Base-by-base conservation (phyloP, 2,113 vertebrate species). In the Rhagologus leucostigma region DNA sequence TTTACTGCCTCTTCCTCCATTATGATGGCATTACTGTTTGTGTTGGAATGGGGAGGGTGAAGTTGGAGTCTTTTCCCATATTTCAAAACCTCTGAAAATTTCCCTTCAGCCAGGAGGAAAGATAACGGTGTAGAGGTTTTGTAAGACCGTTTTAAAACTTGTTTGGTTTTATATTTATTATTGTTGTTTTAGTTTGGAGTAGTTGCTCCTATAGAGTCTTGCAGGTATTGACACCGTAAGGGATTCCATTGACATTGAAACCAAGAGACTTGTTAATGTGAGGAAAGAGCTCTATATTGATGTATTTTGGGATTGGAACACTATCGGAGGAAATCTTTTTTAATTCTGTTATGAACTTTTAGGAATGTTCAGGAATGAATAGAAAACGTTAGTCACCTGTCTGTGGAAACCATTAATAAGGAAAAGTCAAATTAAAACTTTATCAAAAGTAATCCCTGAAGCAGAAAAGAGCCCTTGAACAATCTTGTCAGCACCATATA, bases 401-500 rank as follows among this genome's bases (percentile, higher is more conserved):
- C 79, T 80, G 29, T 53, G n/a, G 84, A 95, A 96, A 89, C 88
- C n/a, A 44, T 93, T 85, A 63, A 30, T 71, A 57, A 64, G 17
- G 64, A 90, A 80, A 96, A 87, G 59, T 95, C 67, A 92, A 95
- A 95, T 95, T 94, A 97, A 96, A 97, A 96, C 83, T 92, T 95
- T 76, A 77, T 95, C 80, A 89, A 60, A 95, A 96, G 50, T 93
- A 93, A 96, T 97, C 81, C 67, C 64, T 87, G 75, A 95, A 78
- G 87, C 46, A 95, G 82, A 95, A 93, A 85, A 59, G 82, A 96
- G 49, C 26, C 44, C 92, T 92, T 91, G 89, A 96, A 79, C 76
- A 86, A 59, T 91, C 78, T 96, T 97, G 60, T 85, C 87, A 94
- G 77, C 73, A 68, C 75, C 63, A 65, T 89, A 78, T 97, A 86